Conservation (phyloP, 1,140 invertebrate genomes). For the Drosophila nigrodunni region DNA sequence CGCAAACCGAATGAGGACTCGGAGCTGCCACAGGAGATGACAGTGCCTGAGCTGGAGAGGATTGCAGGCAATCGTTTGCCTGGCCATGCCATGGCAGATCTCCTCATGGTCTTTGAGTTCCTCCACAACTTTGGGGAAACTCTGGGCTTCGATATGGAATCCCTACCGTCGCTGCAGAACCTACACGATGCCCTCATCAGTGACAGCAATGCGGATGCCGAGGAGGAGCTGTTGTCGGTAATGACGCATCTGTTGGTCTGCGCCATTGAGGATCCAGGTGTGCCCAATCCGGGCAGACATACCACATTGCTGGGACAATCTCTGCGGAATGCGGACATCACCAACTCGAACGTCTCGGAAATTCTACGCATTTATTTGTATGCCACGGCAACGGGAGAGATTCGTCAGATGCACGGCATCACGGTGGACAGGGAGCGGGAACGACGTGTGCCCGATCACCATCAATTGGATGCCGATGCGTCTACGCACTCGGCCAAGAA, state of each 20-base stretch:
- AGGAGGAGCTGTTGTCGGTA: slow-evolving; percentile 94
- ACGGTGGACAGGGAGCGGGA: slow-evolving; percentile 91
- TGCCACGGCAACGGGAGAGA: slow-evolving; percentile 93
- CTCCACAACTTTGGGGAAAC: slow-evolving; percentile 97
- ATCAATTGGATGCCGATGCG: slow-evolving; percentile 89
- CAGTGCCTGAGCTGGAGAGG: slow-evolving; percentile 91
- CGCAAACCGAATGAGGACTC: slow-evolving; percentile 95
- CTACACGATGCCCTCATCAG: slow-evolving; percentile 94
- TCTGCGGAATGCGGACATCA: slow-evolving; percentile 95
- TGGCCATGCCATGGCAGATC: slow-evolving; percentile 95
- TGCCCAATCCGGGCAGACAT: slow-evolving; percentile 94
- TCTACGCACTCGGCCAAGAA: slow-evolving; percentile 89
- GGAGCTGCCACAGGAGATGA: slow-evolving; percentile 90
- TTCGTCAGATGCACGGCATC: slow-evolving; percentile 91
- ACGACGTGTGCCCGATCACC: slow-evolving; percentile 91
- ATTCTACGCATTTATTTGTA: slow-evolving; percentile 95
- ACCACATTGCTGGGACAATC: slow-evolving; percentile 95
- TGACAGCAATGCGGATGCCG: slow-evolving; percentile 89
- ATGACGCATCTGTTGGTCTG: slow-evolving; percentile 95
- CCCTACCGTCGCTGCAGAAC: slow-evolving; percentile 93
- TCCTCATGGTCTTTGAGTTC: slow-evolving; percentile 97
- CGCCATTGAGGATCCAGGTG: slow-evolving; percentile 97
- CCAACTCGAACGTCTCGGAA: slow-evolving; percentile 95
- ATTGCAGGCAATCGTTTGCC: slow-evolving; percentile 92
- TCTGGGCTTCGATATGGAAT: slow-evolving; percentile 95